Base-by-base conservation (phyloP, 2,797 vertebrate species). In the Dryobates pubescens region DNA sequence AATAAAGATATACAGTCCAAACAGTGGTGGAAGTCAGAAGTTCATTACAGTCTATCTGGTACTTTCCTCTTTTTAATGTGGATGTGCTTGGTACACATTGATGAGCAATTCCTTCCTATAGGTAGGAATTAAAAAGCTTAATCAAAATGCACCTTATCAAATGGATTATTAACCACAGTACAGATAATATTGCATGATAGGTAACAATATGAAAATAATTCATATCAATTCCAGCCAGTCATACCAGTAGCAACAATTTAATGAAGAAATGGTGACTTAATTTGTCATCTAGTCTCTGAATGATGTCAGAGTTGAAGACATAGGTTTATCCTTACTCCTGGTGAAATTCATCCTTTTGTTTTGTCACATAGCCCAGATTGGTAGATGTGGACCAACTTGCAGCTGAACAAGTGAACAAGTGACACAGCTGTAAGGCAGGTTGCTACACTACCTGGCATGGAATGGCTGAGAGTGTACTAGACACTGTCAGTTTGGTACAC, bases 201-300 rank as follows among this genome's bases (percentile, higher is more conserved):
- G 75, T 93, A 96, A 82, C 69, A 49, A 34, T 81, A 95, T 93
- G 92, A 93, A 95, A 92, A 87, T 68, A 43, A 94, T 91, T 94
- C 91, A 57, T 95, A 92, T 62, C 88, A 77, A 82, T 93, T 92
- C 82, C 89, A 93, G 89, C 77, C 95, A 87, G 82, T 89, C 79
- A 78, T 86, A 67, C 91, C 92, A 93, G 89, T 94, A 88, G 72
- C 75, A 23, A 90, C 92, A 67, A 96, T 95, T 95, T 94, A 87
- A 79, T 89, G 92, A 93, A 96, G 92, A 95, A 96, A 85, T 53
- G 85, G 90, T 96, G 90, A 89, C 85, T 97, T 94, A 65, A 51
- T 85, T 91, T 96, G 82, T 90, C 91, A 92, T 93, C 92, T 83
- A 89, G 91, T 96, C 92, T 95, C 91, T 91, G 90, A 93, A 89